Conservation (phyloP, 2,797 vertebrate species). For the Halcyon badia region DNA sequence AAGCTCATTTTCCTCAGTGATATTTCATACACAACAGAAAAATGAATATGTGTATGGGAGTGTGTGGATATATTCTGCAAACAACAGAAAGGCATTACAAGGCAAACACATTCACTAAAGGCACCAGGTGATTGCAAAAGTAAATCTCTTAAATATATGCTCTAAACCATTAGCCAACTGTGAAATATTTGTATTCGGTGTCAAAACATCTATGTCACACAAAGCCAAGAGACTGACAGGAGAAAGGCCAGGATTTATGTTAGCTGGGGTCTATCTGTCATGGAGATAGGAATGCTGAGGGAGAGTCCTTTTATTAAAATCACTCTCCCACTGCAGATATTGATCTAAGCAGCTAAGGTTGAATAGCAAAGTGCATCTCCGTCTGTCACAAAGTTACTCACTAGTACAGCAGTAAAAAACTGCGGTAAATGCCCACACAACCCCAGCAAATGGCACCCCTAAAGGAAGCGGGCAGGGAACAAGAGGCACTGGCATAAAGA, state of each 20-base stretch:
- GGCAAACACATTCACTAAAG: not conserved
- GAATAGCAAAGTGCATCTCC: constrained; percentile 29
- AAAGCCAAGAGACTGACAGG: constrained; percentile 64
- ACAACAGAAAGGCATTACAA: constrained; percentile 21
- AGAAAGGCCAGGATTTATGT: constrained; percentile 72
- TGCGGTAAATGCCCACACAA: not conserved
- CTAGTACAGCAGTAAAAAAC: not conserved
- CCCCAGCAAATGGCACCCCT: not conserved
- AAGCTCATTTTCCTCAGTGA: constrained; percentile 16
- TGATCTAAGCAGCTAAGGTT: constrained; percentile 67
- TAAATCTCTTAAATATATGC: constrained; percentile 46
- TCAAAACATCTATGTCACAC: constrained; percentile 59
- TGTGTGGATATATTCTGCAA: not conserved
- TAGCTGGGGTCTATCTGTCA: constrained; percentile 66
- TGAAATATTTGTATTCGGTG: constrained; percentile 69
- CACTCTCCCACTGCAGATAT: constrained; percentile 56
- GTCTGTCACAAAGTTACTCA: constrained; percentile 25
- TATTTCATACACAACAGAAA: constrained; percentile 51
- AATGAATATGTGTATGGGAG: not conserved
- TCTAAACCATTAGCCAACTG: constrained; percentile 41
- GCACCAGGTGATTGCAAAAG: constrained; percentile 27
- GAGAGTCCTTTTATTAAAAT: constrained; percentile 74
- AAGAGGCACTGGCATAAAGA: not conserved
- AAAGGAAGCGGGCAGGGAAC: not conserved
- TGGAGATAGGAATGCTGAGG: constrained; percentile 68